Evolutionary conservation across 2,113 vertebrate species (phyloP).

Genomic region (Rhea americana): DNA sequence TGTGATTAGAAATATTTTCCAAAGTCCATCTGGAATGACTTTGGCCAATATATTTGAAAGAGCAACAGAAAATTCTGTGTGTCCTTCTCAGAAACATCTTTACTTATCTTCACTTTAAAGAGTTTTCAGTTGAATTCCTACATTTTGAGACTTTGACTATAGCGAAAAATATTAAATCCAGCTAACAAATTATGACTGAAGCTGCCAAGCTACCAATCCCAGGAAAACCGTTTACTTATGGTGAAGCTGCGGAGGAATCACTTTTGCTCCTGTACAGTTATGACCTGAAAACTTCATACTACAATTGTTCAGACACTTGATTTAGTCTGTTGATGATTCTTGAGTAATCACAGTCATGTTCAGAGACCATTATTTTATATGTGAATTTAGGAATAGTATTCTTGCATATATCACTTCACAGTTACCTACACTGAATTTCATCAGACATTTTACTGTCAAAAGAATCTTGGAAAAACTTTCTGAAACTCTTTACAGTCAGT

Average conservation of each 20-base stretch:
- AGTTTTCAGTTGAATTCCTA: neutral
- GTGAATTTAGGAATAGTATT: neutral
- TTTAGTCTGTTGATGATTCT: neutral
- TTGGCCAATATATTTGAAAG: neutral
- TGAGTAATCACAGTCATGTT: neutral
- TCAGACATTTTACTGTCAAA: neutral
- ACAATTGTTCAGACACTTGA: neutral
- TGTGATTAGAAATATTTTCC: neutral
- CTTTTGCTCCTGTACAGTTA: neutral
- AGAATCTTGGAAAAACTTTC: neutral
- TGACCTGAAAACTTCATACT: neutral
- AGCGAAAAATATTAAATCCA: neutral
- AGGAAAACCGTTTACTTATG: neutral
- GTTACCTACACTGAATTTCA: neutral
- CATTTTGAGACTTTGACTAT: neutral
- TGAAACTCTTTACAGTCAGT: neutral
- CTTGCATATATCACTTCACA: neutral
- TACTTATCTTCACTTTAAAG: neutral
- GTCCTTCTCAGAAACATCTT: neutral
- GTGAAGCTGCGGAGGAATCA: neutral
- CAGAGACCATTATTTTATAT: neutral
- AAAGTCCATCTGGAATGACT: neutral
- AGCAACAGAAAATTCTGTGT: neutral
- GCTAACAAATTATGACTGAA: neutral
- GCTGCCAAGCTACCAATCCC: neutral